These are phyloP conservation scores for Timandra comae DNA, from an alignment of 2,888 invertebrate genomes.

Conservation along the genomic window DNA sequence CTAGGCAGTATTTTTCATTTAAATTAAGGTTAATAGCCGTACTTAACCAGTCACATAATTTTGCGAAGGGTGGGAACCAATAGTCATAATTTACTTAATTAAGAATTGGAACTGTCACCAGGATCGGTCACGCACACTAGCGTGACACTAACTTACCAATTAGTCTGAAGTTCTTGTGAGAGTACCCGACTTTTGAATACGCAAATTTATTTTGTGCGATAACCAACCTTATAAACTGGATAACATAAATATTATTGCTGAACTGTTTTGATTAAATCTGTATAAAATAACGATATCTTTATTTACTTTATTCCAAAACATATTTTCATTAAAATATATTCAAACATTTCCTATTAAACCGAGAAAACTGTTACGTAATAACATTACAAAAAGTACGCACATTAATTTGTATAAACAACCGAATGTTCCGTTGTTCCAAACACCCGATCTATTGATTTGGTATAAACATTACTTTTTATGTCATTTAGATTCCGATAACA, in stretches of 20 bases:
- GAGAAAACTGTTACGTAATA: no score
- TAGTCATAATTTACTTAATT: constrained; percentile 49
- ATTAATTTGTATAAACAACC: constrained; percentile 4
- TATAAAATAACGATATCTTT: no score
- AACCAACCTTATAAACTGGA: not conserved
- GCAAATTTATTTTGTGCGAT: constrained; percentile 8
- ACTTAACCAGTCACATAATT: constrained; percentile 6
- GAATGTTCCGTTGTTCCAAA: not conserved
- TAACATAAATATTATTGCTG: constrained; percentile 1
- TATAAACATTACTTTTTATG: constrained; percentile 16
- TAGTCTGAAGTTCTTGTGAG: constrained; percentile 41
- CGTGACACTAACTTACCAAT: constrained; percentile 47
- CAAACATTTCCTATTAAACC: no score
- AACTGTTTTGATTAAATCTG: not conserved
- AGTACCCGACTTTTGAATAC: constrained; percentile 18
- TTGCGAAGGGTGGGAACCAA: constrained; percentile 25
- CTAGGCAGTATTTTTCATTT: no score
- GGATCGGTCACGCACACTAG: constrained; percentile 44
- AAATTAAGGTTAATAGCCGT: not conserved
- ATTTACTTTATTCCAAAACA: no score
- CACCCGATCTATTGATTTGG: constrained; percentile 14
- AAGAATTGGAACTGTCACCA: constrained; percentile 54
- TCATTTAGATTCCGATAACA: constrained; percentile 23
- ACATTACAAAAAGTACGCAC: not conserved
- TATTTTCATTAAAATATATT: no score